phyloP scores from a whole-genome alignment of 2,888 invertebrate species.

The Incurvaria masculella region DNA sequence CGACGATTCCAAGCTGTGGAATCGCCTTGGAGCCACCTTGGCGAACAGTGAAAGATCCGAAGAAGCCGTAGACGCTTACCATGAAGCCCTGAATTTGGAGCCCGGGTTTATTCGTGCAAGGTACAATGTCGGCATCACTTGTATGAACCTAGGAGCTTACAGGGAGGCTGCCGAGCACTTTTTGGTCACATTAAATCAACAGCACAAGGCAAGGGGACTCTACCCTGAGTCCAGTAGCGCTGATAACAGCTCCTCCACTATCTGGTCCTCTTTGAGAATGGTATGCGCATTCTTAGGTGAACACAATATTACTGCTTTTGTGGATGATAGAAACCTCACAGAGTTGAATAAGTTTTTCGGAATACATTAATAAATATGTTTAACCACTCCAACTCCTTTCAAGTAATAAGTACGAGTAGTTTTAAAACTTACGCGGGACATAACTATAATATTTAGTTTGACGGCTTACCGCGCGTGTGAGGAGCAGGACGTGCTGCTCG shows the following conservation, averaged over 20 bases:
- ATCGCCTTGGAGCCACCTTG: constrained; percentile 93
- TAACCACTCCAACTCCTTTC: no score
- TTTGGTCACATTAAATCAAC: constrained; percentile 88
- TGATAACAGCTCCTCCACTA: constrained; percentile 79
- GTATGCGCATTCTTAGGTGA: constrained; percentile 78
- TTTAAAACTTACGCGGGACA: no score
- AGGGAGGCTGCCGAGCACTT: constrained; percentile 97
- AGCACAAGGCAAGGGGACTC: constrained; percentile 59
- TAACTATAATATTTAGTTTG: no score
- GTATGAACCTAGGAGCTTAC: constrained; percentile 92
- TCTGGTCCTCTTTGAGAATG: constrained; percentile 92
- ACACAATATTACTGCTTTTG: constrained; percentile 58
- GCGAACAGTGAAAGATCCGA: constrained; percentile 95
- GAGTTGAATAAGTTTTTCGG: constrained; percentile 58
- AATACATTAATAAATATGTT: constrained; percentile 26
- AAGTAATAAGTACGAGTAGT: no score
- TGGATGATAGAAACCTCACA: constrained; percentile 60
- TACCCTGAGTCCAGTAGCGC: constrained; percentile 28
- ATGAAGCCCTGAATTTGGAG: constrained; percentile 82
- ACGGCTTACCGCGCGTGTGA: no score
- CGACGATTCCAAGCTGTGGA: constrained; percentile 90
- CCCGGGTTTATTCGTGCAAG: constrained; percentile 97
- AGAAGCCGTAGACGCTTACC: constrained; percentile 96
- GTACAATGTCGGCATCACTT: constrained; percentile 97
- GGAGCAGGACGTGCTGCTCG: no score